phyloP scores from a whole-genome alignment of 2,888 invertebrate genomes.

The Ectropis crepuscularia region DNA sequence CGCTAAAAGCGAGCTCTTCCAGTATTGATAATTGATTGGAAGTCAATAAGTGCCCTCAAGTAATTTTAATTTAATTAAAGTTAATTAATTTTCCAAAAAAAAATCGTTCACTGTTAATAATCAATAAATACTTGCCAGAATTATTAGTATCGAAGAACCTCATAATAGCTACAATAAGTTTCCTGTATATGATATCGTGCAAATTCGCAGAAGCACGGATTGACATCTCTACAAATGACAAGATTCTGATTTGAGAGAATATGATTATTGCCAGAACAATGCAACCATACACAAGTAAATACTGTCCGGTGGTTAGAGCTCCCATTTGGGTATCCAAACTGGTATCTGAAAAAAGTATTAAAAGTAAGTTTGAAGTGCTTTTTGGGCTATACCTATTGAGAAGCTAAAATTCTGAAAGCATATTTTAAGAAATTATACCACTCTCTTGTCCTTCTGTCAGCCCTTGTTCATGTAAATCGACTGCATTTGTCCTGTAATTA shows the following conservation, averaged over 20 bases:
- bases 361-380: too few relatives aligned
- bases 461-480: conserved; percentile 58
- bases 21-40: too few relatives aligned
- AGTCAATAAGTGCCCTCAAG: too few relatives aligned
- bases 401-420: too few relatives aligned
- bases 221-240: conserved; percentile 85
- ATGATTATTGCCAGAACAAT: conserved; percentile 71
- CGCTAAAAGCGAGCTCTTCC: too few relatives aligned
- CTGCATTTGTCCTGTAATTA: conserved; percentile 70
- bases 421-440: conserved; percentile 47
- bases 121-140: conserved; percentile 82
- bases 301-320: conserved; percentile 64
- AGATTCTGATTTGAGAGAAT: conserved; percentile 80
- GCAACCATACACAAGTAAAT: conserved; percentile 65
- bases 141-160: conserved; percentile 92
- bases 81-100: too few relatives aligned
- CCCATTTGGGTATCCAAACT: conserved; percentile 62
- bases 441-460: conserved; percentile 56
- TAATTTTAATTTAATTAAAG: too few relatives aligned
- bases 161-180: conserved; percentile 88
- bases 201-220: conserved; percentile 88
- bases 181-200: conserved; percentile 90
- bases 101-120: too few relatives aligned
- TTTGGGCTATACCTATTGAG: too few relatives aligned
- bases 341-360: conserved; percentile 52